Evolutionary conservation across 2,888 invertebrate species (phyloP), one percentile per base, ranked within the genome.

Genomic region (Nemotelus pantherinus): DNA sequence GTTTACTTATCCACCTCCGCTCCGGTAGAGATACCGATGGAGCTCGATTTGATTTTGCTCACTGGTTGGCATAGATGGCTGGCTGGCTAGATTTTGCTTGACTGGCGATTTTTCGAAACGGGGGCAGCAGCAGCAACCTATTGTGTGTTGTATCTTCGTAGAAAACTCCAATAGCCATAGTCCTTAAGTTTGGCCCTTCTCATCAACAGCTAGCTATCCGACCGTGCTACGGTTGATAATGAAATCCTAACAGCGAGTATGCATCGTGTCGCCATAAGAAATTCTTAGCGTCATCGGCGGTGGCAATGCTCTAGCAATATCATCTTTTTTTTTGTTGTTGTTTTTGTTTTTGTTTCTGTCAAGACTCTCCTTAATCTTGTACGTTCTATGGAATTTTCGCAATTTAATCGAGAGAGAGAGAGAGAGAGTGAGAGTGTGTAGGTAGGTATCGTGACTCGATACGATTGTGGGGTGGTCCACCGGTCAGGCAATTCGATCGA

Each of bases 121-220:
- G 63, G 7, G 63, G 63, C 10, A 43, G 43, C 25, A 7, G 25
- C 25, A 25, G 25, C 25, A 25, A 25, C 25, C 25, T 25, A 25
- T 25, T 25, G 25, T 25, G 25, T 25, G 4, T 63, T 53, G 53
- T 6, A 6, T 6, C 10, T 9, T 25, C 41, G 39, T 39, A 63
- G 63, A 63, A 63, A 63, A 63, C 43, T 63, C 43, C 43, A 63
- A 63, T 63, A 43, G 63, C 6, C 10, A 7, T 25, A 41, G 63
- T 63, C 63, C 43, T 63, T 63, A 25, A 25, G 25, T 25, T 25
- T 25, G 25, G 63, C 43, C 41, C 43, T 63, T 10, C 53, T 53
- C 53, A 53, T 63, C 10, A 63, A 43, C 43, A 4, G 6, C 43
- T 63, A 63, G 25, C 53, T 53, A 25, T 25, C 25, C 25, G 25